These are phyloP conservation scores for Nettapus auritus DNA, from an alignment of 2,113 vertebrate genomes.

Conservation along the genomic window DNA sequence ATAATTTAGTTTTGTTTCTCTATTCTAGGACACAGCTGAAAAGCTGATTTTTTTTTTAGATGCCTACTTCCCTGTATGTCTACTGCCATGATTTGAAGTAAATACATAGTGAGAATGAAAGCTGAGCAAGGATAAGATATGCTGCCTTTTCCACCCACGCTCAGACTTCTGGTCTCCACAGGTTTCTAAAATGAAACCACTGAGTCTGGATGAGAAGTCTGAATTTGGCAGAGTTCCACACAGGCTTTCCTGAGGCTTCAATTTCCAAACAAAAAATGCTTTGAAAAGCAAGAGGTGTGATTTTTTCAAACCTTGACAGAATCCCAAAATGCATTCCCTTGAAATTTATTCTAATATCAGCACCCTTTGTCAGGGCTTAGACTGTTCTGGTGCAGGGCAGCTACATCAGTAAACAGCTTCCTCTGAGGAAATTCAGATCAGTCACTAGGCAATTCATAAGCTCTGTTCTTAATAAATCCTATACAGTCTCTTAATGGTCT, in stretches of 20 bases:
- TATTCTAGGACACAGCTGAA: background rate
- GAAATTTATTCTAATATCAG: background rate
- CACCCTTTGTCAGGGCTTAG: background rate
- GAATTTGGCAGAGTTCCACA: background rate
- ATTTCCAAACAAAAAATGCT: background rate
- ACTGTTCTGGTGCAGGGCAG: background rate
- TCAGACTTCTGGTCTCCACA: background rate
- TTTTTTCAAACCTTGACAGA: background rate
- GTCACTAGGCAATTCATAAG: background rate
- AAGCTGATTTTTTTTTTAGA: background rate
- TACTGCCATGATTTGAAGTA: background rate
- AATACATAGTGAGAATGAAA: background rate
- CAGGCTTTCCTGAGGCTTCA: background rate
- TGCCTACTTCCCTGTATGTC: background rate
- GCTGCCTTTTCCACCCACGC: background rate
- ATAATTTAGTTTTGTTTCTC: background rate
- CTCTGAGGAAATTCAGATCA: background rate
- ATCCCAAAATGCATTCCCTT: background rate
- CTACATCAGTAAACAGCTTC: background rate
- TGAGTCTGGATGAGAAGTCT: background rate
- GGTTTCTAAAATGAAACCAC: background rate
- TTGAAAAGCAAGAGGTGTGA: background rate
- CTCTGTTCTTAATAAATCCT: background rate
- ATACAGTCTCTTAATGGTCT: background rate
- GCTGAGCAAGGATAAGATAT: background rate